phyloP scores from a whole-genome alignment of 1,140 invertebrate species.

The Dinoponera quadriceps region DNA sequence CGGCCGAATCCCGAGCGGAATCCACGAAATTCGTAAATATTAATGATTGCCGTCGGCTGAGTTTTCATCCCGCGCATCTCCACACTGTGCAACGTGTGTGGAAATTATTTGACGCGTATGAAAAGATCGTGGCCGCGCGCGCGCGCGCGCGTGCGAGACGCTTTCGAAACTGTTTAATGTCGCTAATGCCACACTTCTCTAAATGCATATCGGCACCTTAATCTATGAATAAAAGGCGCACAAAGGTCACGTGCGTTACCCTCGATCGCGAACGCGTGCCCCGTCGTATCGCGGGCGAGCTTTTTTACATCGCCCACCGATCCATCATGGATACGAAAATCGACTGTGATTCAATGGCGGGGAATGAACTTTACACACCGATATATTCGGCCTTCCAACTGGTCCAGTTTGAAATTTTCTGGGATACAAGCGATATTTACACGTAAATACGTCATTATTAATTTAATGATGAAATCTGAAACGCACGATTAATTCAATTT shows the following conservation, averaged over 20 bases:
- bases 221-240: constrained; percentile 69
- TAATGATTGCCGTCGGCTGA: not conserved
- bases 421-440: not conserved
- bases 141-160: not conserved
- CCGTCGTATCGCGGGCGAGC: constrained; percentile 18
- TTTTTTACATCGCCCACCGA: constrained; percentile 52
- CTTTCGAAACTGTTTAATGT: constrained; percentile 52
- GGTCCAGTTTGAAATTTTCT: too few species aligned
- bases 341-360: not conserved
- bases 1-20: not conserved
- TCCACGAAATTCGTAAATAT: not conserved
- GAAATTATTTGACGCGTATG: not conserved
- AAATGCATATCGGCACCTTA: constrained; percentile 61
- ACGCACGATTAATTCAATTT: too few species aligned
- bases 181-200: constrained; percentile 43
- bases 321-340: constrained; percentile 14
- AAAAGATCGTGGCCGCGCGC: not conserved
- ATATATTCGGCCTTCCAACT: not conserved
- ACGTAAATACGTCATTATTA: too few species aligned
- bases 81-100: not conserved
- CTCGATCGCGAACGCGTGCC: constrained; percentile 61
- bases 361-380: not conserved
- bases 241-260: constrained; percentile 64
- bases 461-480: too few species aligned
- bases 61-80: not conserved